A percentile compares a stretch with the other conserved stretches of the same genome.
These are phyloP conservation scores for Harpalus rufipes DNA, from an alignment of 2,888 invertebrate species.

Conservation along the genomic window DNA sequence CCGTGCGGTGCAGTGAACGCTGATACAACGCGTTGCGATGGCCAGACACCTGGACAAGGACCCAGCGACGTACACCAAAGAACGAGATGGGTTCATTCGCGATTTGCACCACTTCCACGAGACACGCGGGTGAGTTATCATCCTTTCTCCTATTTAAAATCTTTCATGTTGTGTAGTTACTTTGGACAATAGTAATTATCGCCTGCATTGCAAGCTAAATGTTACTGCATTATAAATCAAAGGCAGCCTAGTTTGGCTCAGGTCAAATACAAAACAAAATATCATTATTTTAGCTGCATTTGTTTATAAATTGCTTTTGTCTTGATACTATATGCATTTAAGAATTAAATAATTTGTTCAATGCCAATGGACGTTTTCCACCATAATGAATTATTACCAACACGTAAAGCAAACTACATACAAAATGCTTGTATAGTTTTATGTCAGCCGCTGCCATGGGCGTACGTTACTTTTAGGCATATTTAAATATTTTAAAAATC, in stretches of 20 bases:
- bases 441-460: constrained; percentile 44
- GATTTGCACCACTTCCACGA: constrained; percentile 95
- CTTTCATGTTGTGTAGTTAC: not conserved
- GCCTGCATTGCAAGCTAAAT: constrained; percentile 27
- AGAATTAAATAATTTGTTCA: constrained; percentile 40
- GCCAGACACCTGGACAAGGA: constrained; percentile 84
- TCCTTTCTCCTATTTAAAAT: not conserved
- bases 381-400: constrained; percentile 58
- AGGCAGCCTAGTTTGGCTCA: constrained; percentile 37
- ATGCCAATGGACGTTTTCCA: constrained; percentile 41
- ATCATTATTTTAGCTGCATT: constrained; percentile 13
- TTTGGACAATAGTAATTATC: constrained; percentile 14
- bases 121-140: constrained; percentile 88
- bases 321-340: constrained; percentile 12
- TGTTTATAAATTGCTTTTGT: constrained; percentile 29
- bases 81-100: constrained; percentile 88
- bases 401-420: constrained; percentile 46
- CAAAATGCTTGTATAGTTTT: constrained; percentile 51
- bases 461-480: constrained; percentile 42
- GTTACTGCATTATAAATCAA: constrained; percentile 5
- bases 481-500: not conserved
- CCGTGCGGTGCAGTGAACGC: constrained; percentile 72
- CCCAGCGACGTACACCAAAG: constrained; percentile 86
- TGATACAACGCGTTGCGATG: constrained; percentile 77
- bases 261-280: constrained; percentile 24